A percentile compares a stretch with the other conserved stretches of the same genome.
Conservation (phyloP, 2,888 invertebrate species). For the Limnephilus auricula region DNA sequence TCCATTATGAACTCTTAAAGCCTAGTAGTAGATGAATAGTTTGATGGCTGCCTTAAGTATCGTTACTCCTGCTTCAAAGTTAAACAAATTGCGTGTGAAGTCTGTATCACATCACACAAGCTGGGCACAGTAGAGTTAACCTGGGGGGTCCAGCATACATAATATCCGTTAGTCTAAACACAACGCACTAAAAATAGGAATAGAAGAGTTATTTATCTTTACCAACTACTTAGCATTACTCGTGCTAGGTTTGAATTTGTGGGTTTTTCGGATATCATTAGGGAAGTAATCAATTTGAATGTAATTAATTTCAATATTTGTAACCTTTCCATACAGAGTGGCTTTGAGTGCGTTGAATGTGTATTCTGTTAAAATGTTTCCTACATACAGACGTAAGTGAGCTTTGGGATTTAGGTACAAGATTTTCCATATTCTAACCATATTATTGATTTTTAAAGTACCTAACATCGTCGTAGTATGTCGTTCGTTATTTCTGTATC, state of each 20-base stretch:
- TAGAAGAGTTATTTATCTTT: background rate
- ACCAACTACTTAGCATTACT: background rate
- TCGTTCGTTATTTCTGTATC: too few relatives aligned
- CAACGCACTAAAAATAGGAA: background rate
- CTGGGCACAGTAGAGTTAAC: background rate
- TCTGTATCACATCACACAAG: background rate
- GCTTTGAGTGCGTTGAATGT: background rate
- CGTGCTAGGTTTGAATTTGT: background rate
- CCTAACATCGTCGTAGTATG: too few relatives aligned
- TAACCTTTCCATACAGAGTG: background rate
- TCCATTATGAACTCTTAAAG: background rate
- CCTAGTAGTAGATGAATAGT: background rate
- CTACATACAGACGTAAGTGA: too few relatives aligned
- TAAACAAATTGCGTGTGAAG: conserved; percentile 2
- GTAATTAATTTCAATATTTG: background rate
- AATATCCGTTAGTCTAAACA: conserved; percentile 19
- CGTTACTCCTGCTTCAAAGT: background rate
- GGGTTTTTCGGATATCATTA: background rate
- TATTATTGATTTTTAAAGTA: too few relatives aligned
- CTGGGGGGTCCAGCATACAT: background rate
- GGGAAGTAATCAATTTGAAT: background rate
- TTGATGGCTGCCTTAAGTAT: background rate
- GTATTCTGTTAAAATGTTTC: too few relatives aligned
- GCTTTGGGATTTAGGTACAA: too few relatives aligned
- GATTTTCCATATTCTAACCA: too few relatives aligned